Percentiles rank a stretch among this genome's conserved stretches.
Evolutionary conservation across 1,140 invertebrate species (phyloP).

Genomic region (Luehdorfia chinensis): DNA sequence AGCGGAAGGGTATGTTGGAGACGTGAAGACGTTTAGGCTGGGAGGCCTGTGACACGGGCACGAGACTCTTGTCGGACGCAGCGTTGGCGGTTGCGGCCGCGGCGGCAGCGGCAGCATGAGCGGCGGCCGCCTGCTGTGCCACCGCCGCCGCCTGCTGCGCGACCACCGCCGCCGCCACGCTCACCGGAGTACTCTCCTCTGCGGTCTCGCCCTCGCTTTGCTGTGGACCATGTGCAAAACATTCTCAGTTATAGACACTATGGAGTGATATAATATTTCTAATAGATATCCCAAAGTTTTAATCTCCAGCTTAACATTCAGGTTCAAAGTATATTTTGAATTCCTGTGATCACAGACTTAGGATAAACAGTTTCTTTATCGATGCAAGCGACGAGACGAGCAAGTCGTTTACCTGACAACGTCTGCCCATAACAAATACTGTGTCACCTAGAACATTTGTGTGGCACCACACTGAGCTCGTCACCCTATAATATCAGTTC

Average conservation of each 20-base stretch:
- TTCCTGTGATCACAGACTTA: too few relatives aligned
- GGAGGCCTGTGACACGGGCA: slow-evolving; percentile 66
- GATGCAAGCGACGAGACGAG: too few relatives aligned
- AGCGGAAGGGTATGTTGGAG: slow-evolving; percentile 99
- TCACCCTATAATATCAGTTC: too few relatives aligned
- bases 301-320: not conserved
- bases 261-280: too few relatives aligned
- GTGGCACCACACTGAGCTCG: too few relatives aligned
- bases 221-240: slow-evolving; percentile 35
- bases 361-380: too few relatives aligned
- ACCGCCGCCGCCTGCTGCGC: slow-evolving; percentile 69
- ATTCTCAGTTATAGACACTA: too few relatives aligned
- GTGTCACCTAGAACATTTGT: too few relatives aligned
- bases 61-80: slow-evolving; percentile 54
- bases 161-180: slow-evolving; percentile 52
- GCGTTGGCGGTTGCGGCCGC: slow-evolving; percentile 76
- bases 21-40: slow-evolving; percentile 94
- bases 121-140: slow-evolving; percentile 80
- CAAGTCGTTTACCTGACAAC: too few relatives aligned
- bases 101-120: slow-evolving; percentile 79
- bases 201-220: slow-evolving; percentile 67
- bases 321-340: too few relatives aligned
- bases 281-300: too few relatives aligned
- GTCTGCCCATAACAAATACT: too few relatives aligned
- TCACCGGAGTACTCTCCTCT: slow-evolving; percentile 55